These are phyloP conservation scores for Carettochelys insculpta DNA, from an alignment of 2,113 vertebrate species.

Conservation along the genomic window DNA sequence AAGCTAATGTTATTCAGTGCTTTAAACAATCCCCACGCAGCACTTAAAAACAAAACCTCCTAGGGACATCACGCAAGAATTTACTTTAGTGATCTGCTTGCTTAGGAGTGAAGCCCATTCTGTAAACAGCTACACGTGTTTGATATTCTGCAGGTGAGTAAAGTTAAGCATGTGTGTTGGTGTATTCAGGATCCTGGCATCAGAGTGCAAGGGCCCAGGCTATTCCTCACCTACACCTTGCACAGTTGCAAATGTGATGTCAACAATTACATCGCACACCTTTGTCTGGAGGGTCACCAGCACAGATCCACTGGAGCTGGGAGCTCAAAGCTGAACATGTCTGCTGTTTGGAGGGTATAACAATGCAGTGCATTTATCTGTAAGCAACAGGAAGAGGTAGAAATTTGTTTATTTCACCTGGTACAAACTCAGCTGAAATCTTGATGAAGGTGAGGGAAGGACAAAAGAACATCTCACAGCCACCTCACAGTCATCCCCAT, in stretches of 20 bases:
- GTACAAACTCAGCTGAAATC: neutral
- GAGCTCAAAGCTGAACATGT: neutral
- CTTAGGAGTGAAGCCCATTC: fast-evolving
- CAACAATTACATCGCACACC: neutral
- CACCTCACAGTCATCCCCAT: too few species aligned
- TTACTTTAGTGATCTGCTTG: fast-evolving
- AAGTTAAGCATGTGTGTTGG: neutral
- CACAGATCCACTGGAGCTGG: neutral
- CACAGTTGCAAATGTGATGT: neutral
- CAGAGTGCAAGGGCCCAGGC: neutral
- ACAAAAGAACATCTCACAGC: too few species aligned
- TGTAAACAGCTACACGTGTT: neutral
- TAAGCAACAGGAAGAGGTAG: neutral
- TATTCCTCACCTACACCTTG: neutral
- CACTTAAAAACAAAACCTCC: fast-evolving
- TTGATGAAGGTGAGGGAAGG: neutral
- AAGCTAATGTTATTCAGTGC: fast-evolving
- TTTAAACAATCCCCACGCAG: fast-evolving
- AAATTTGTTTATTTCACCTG: neutral
- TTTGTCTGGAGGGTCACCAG: neutral
- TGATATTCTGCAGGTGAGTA: neutral
- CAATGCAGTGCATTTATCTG: neutral
- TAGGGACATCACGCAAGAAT: fast-evolving
- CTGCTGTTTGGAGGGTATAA: neutral
- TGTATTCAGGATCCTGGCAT: neutral